Base-by-base conservation (phyloP, 2,113 vertebrate species). In the Tautogolabrus adspersus region DNA sequence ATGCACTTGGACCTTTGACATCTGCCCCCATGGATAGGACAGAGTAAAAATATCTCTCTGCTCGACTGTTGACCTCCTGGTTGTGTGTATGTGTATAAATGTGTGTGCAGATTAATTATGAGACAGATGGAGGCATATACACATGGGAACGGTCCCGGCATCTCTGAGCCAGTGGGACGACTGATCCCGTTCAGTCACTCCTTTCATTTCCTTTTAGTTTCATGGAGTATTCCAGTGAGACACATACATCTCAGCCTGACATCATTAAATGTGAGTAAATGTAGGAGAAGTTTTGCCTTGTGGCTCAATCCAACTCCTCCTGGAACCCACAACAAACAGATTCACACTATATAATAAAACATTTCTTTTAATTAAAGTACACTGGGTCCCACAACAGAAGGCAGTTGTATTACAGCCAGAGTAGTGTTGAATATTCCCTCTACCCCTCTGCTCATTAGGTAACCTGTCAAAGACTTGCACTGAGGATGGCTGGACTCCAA, bases 381-480 rank as follows among this genome's bases (percentile, higher is more conserved):
- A 66, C 1, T 54, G 19, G 65, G 60, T 19, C 47, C 21, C n/a
- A 8, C 19, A 22, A 16, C 15, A 51, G 47, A 0, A 15, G 6
- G 11, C 9, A 51, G 11, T n/a, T 63, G 2, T 62, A n/a, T 21
- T 75, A 8, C 26, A 26, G 26, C 26, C 26, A n/a, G 3, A 16
- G 55, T 57, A 62, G 47, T 49, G 18, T 49, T 18, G 18, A 19
- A 19, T 70, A 13, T 56, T 21, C 42, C 59, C 19, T 49, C 49
- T 68, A 42, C 74, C 54, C 55, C 66, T 88, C 49, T 69, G 15
- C 57, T 74, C 64, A 72, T 81, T 47, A 99, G 98, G 96, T 47
- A 98, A 98, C 0, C 92, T 99, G 86, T 97, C 95, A 68, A 96
- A 96, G 86, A 95, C 88, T 75, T 99, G 98, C 66, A 96, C 95